Base-by-base conservation (phyloP, 2,797 vertebrate species). In the Acanthis flammea region DNA sequence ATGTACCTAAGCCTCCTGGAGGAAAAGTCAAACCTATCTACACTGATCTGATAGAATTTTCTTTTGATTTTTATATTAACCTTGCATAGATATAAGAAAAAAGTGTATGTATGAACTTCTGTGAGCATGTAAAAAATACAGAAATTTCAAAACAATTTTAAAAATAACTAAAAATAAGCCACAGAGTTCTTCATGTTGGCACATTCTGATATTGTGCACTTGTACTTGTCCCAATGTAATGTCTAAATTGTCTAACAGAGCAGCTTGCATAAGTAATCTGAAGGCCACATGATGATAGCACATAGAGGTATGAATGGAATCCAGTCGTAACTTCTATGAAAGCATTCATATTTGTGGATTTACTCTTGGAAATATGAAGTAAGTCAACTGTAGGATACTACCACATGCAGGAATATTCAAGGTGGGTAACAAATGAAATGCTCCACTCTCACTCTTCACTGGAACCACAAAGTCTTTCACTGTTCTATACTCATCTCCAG, bases 71-170 rank as follows among this genome's bases (percentile, higher is more conserved):
- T 85, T 60, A 72, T 14, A 77, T 2, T 18, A 78, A 63, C 9
- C 16, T 19, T 31, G 44, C 15, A 68, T 1, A 12, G 76, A 66
- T 11, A 3, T 33, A 30, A 77, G 39, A 60, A 75, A 90, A 80
- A 55, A n/a, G 12, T 4, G 3, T 2, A 2, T 5, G 2, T 3
- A 13, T 10, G 1, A 3, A 11, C 1, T 2, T 42, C 31, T 73
- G 11, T 50, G 10, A 44, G 19, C 15, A 35, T 17, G 30, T 33
- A 55, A 70, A 80, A 90, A 39, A 37, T 8, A 15, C 2, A 25
- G 10, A 48, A 7, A 39, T 71, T 67, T 55, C 37, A 48, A 7
- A 81, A 75, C 3, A 42, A 25, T 50, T 61, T 72, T 25, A 45
- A 90, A 78, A 67, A 48, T 67, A 79, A 73, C 30, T 45, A 42